A percentile compares a stretch with the other conserved stretches of the same genome.
phyloP scores from a whole-genome alignment of 2,888 invertebrate genomes.

The Eupithecia vulgata region DNA sequence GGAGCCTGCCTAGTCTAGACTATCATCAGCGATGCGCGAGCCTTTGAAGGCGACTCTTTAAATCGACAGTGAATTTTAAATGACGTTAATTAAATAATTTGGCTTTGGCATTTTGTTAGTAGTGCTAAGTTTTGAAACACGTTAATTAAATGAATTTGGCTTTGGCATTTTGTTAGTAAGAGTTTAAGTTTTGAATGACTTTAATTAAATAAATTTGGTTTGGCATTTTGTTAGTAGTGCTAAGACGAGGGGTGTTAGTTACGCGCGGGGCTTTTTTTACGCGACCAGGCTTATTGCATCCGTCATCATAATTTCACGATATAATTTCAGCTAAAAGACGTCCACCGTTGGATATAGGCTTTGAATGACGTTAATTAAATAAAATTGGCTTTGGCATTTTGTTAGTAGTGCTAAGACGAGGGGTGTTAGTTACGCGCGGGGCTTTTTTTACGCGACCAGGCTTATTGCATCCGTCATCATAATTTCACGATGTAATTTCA shows the following conservation, averaged over 20 bases:
- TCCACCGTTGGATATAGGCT: background rate
- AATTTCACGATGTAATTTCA: too few species aligned
- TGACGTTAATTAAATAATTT: background rate
- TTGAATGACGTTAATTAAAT: too few species aligned
- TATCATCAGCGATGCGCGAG: background rate
- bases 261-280: background rate
- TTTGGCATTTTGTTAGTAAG: background rate
- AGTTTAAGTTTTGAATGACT: too few species aligned
- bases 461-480: background rate
- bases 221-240: background rate
- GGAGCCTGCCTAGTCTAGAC: background rate
- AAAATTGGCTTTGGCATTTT: too few species aligned
- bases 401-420: background rate
- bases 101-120: background rate
- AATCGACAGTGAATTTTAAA: background rate
- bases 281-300: background rate
- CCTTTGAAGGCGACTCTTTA: background rate
- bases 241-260: background rate
- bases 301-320: background rate
- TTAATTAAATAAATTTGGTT: too few species aligned
- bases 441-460: background rate
- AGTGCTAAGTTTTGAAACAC: too few species aligned
- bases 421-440: background rate
- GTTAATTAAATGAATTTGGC: too few species aligned
- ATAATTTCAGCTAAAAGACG: background rate